These are phyloP conservation scores for Montipora capricornis DNA, from an alignment of 64 coral and sea anemone species.

Conservation along the genomic window DNA sequence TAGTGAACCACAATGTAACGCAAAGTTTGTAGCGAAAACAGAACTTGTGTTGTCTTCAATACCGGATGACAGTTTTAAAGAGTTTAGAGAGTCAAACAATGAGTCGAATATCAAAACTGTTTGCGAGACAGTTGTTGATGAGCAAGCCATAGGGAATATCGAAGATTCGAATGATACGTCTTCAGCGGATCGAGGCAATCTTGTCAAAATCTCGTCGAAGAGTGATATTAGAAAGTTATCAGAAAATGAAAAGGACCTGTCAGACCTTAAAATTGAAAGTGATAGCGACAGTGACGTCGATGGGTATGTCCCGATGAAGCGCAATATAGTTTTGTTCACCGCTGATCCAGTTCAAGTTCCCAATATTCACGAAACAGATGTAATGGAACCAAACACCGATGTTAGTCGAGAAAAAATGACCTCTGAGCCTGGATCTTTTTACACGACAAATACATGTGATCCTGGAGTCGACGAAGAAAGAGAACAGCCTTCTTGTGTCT, in stretches of 20 bases:
- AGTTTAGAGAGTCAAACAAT: neutral
- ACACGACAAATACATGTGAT: neutral
- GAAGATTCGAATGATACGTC: neutral
- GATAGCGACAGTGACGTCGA: neutral
- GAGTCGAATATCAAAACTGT: neutral
- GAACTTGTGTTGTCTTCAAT: constrained; percentile 7
- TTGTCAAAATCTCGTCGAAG: neutral
- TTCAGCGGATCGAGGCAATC: neutral
- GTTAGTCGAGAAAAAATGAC: neutral
- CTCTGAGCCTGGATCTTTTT: neutral
- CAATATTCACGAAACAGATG: constrained; percentile 14
- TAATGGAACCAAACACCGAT: constrained; percentile 20
- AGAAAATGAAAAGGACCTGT: neutral
- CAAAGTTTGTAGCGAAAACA: constrained; percentile 2
- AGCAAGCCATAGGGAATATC: neutral
- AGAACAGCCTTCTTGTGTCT: neutral
- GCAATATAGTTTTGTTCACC: constrained; percentile 32
- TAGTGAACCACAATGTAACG: constrained; percentile 28
- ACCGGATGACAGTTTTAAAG: constrained; percentile 20
- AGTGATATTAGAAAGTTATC: neutral
- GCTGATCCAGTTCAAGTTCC: neutral
- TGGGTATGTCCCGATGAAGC: constrained; percentile 39
- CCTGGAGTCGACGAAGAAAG: neutral
- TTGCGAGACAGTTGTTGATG: neutral
- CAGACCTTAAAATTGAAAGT: neutral